phyloP scores from a whole-genome alignment of 2,113 vertebrate genomes.

The Acrocephalus arundinaceus region DNA sequence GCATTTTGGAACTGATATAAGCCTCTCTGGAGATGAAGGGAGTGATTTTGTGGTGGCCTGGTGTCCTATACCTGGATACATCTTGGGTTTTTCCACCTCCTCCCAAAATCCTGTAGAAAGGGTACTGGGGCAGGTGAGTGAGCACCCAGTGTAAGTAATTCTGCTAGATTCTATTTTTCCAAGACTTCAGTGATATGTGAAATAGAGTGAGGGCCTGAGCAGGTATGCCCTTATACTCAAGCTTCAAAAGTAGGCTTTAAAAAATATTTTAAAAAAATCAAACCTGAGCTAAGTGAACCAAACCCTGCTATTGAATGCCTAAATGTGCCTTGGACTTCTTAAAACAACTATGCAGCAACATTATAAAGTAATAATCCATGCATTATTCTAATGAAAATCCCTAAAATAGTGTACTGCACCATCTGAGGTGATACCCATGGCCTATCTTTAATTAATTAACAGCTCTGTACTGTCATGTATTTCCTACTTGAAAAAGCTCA shows the following conservation, averaged over 20 bases:
- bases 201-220: not conserved
- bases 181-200: not conserved
- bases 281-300: not conserved
- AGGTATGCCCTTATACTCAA: not conserved
- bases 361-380: not conserved
- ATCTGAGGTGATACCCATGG: not conserved
- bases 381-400: not conserved
- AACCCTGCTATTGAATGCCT: not conserved
- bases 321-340: not conserved
- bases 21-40: not conserved
- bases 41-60: not conserved
- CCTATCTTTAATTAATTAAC: slow-evolving; percentile 18
- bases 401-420: not conserved
- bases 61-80: not conserved
- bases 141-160: not conserved
- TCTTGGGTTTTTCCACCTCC: not conserved
- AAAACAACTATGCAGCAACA: not conserved
- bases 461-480: not conserved
- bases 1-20: not conserved
- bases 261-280: not conserved
- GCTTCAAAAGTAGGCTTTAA: not conserved
- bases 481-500: not conserved
- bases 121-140: not conserved
- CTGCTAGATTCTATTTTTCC: not conserved
- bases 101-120: not conserved